Evolutionary conservation across 1,140 invertebrate species (phyloP), one percentile per base, ranked within the genome.

Genomic region (Nylanderia fulva): DNA sequence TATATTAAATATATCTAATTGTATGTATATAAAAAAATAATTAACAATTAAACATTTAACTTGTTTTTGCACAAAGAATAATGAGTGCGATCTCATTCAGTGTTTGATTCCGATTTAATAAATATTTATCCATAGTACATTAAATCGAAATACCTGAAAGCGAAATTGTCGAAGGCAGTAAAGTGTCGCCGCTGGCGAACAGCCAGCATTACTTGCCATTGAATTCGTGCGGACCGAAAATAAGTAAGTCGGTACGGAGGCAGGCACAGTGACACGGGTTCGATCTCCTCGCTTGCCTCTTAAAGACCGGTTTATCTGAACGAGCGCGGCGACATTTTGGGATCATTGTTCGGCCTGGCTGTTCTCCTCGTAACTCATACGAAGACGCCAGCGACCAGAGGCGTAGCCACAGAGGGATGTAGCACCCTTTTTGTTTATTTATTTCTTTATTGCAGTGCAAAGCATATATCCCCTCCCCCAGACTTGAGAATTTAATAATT

Each of bases 241-340:
- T 89, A 89, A 89, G 77, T 69, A 64, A 82, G 52, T 86, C 60
- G 84, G 86, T 61, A 89, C 68, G 27, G 52, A 79, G 77, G 48
- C 77, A 88, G 74, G 74, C 88, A 77, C 76, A 88, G 87, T 84
- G 87, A 84, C 84, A 88, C 60, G 80, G 72, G 88, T 88, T 89
- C 88, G 87, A 88, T 88, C 77, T 88, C 79, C 74, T 88, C 77
- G 87, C 80, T 88, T 58, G 64, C 54, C 33, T 86, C 87, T 84
- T 84, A 83, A 86, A 89, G 87, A 89, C 84, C 87, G 87, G 87
- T 89, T 89, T 88, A 86, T 36, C 66, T 66, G 56, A 58, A 75
- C 76, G 52, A 77, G 63, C 36, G 54, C 39, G 68, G 75, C 66
- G 87, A 88, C 83, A 88, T 75, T 82, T 85, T 56, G 83, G 71